These are phyloP conservation scores for Melanostoma mellinum DNA, from an alignment of 2,888 invertebrate genomes.

Conservation along the genomic window DNA sequence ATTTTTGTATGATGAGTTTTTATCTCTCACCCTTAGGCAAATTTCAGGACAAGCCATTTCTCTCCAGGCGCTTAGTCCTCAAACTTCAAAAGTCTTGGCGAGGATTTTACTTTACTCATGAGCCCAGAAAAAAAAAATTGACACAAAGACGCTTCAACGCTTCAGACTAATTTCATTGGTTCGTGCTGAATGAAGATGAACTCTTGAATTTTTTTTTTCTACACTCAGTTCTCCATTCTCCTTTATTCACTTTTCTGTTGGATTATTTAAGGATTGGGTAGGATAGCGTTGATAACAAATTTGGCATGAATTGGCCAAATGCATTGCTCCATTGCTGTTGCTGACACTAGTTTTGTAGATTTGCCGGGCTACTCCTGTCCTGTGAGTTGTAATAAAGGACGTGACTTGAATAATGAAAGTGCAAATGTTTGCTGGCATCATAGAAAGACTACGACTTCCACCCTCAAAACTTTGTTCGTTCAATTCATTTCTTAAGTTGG, in stretches of 20 bases:
- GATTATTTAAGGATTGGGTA: slow-evolving; percentile 31
- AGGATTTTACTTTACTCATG: slow-evolving; percentile 42
- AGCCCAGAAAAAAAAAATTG: slow-evolving; percentile 58
- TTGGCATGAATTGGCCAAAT: slow-evolving; percentile 71
- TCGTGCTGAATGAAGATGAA: slow-evolving; percentile 66
- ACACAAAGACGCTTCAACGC: slow-evolving; percentile 68
- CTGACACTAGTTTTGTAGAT: slow-evolving; percentile 43
- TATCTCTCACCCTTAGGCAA: no score
- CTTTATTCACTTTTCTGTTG: slow-evolving; percentile 56
- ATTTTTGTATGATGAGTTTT: no score
- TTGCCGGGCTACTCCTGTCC: slow-evolving; percentile 19
- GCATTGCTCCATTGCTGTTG: slow-evolving; percentile 58
- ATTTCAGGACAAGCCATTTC: background rate
- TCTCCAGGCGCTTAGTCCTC: slow-evolving; percentile 4
- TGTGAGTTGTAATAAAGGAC: slow-evolving; percentile 55
- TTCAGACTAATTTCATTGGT: slow-evolving; percentile 72
- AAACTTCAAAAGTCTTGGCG: background rate
- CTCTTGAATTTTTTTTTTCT: slow-evolving; percentile 34
- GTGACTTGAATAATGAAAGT: slow-evolving; percentile 67
- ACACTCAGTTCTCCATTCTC: slow-evolving; percentile 30
- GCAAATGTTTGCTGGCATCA: slow-evolving; percentile 23
- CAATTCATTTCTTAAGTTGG: slow-evolving; percentile 35
- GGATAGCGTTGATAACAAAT: slow-evolving; percentile 61
- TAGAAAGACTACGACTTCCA: slow-evolving; percentile 2
- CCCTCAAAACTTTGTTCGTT: background rate